Evolutionary conservation across 2,797 vertebrate genomes (phyloP).

Genomic region (Gadopsis bispinosus): DNA sequence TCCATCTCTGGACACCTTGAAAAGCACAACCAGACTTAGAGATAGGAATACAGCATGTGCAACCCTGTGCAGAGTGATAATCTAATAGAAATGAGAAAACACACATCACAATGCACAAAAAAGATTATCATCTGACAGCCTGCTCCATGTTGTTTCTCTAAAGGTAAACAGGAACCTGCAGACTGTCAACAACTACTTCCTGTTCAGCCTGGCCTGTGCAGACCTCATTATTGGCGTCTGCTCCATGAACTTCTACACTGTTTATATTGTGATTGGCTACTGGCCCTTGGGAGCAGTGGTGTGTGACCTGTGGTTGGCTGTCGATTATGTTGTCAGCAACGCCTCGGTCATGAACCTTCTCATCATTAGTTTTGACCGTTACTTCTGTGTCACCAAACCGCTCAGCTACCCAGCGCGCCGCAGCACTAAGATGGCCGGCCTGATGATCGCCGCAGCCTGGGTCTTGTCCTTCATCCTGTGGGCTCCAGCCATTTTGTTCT

Average conservation of each 20-base stretch:
- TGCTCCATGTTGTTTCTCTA: constrained; percentile 65
- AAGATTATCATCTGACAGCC: constrained; percentile 75
- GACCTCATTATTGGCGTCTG: constrained; percentile 96
- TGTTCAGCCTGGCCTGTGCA: constrained; percentile 97
- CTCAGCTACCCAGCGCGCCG: constrained; percentile 93
- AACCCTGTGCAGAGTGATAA: constrained; percentile 47
- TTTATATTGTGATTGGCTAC: constrained; percentile 95
- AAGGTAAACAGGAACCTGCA: constrained; percentile 98
- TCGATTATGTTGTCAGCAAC: constrained; percentile 97
- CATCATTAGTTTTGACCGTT: constrained; percentile 98
- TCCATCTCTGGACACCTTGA: constrained; percentile 40
- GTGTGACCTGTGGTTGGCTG: constrained; percentile 97
- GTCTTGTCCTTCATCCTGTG: constrained; percentile 95
- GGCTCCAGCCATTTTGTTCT: constrained; percentile 97
- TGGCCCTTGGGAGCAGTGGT: constrained; percentile 96
- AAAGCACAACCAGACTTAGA: constrained; percentile 37
- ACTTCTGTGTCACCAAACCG: constrained; percentile 99
- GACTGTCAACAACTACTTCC: constrained; percentile 99
- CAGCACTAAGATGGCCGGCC: constrained; percentile 95
- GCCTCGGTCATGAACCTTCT: constrained; percentile 99
- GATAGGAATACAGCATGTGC: constrained; percentile 35
- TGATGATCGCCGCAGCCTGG: constrained; percentile 97
- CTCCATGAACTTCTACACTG: constrained; percentile 98
- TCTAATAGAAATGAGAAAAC: constrained; percentile 66
- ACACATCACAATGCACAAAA: constrained; percentile 60